Evolutionary conservation across 2,888 invertebrate genomes (phyloP).

Genomic region (Endotricha flammealis): DNA sequence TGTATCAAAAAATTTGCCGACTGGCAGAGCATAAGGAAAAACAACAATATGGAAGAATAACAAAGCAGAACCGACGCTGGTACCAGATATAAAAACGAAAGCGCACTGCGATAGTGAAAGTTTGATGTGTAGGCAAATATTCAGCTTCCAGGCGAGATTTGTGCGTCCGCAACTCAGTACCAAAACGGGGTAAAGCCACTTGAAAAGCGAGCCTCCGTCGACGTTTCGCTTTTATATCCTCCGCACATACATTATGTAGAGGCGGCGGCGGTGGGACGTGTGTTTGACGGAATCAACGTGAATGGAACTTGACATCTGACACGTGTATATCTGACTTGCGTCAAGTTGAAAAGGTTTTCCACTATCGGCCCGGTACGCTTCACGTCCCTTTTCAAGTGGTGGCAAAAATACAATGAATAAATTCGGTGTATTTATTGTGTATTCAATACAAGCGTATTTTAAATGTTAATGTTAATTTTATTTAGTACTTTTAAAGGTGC

Average conservation of each 20-base stretch:
- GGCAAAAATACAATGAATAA: slow-evolving; percentile 4
- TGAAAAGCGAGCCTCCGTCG: slow-evolving; percentile 39
- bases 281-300: slow-evolving; percentile 61
- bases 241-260: slow-evolving; percentile 60
- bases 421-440: slow-evolving; percentile 17
- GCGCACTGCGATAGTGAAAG: slow-evolving; percentile 74
- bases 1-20: too few relatives aligned
- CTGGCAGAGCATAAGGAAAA: too few relatives aligned
- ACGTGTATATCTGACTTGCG: slow-evolving; percentile 48
- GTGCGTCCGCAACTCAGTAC: slow-evolving; percentile 61
- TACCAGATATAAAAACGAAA: slow-evolving; percentile 74
- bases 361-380: slow-evolving; percentile 22
- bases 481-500: too few relatives aligned
- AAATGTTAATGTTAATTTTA: too few relatives aligned
- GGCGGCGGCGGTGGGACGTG: slow-evolving; percentile 39
- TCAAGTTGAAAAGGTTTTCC: slow-evolving; percentile 40
- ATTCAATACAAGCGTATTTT: too few relatives aligned
- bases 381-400: slow-evolving; percentile 11
- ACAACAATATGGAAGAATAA: slow-evolving; percentile 51
- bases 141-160: slow-evolving; percentile 69
- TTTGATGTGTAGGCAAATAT: slow-evolving; percentile 78
- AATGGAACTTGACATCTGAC: slow-evolving; percentile 67
- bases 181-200: slow-evolving; percentile 58
- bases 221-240: slow-evolving; percentile 35
- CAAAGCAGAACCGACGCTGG: slow-evolving; percentile 55